Conservation (phyloP, 2,797 vertebrate species). For the Hydrocynus forskahlii region DNA sequence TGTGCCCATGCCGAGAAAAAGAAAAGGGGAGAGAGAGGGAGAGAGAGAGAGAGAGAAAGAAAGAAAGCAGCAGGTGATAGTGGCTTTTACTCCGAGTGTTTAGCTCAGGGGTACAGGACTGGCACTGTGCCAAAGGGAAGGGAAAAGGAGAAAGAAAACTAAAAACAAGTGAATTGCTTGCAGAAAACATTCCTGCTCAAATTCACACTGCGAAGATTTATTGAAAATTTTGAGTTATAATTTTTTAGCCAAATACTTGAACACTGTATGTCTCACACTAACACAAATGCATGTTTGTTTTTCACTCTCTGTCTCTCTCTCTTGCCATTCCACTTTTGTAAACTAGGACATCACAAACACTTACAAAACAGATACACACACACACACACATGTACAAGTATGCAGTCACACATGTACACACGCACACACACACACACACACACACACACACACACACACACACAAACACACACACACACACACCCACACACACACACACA, state of each 20-base stretch:
- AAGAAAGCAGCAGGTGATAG: constrained; percentile 53
- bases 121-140: constrained; percentile 5
- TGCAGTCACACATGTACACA: too few relatives aligned
- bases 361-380: constrained; percentile 14
- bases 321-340: neutral
- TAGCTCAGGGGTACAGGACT: neutral
- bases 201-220: neutral
- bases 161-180: neutral
- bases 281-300: neutral
- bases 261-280: too few relatives aligned
- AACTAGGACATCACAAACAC: constrained; percentile 11
- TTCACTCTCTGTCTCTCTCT: constrained; percentile 23
- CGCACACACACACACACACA: too few relatives aligned
- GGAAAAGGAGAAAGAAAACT: neutral
- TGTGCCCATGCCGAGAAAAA: too few relatives aligned
- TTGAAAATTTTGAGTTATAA: too few relatives aligned
- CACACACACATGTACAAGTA: neutral
- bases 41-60: constrained; percentile 36
- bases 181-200: neutral
- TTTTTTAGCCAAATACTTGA: too few relatives aligned
- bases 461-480: too few relatives aligned
- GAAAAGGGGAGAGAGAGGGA: constrained; percentile 47
- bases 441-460: too few relatives aligned
- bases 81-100: constrained; percentile 32
- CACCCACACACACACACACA: too few relatives aligned